Evolutionary conservation across 2,797 vertebrate species (phyloP).

Genomic region (Pantherophis alleghaniensis): DNA sequence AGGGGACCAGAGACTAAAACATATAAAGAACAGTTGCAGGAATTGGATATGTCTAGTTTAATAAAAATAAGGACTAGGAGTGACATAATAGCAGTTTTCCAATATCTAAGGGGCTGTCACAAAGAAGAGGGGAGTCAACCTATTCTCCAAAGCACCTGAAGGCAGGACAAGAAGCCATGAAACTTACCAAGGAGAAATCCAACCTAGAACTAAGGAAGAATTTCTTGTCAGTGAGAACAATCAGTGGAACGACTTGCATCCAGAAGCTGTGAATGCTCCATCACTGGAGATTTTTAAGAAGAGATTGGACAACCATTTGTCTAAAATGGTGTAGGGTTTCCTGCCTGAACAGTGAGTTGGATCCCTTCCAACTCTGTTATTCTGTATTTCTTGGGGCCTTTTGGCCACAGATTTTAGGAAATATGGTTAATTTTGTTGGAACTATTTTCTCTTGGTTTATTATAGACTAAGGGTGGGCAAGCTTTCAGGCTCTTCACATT

Average conservation of each 20-base stretch:
- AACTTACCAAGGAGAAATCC: not conserved
- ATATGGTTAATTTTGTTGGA: not conserved
- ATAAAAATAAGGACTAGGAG: not conserved
- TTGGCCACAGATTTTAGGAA: slow-evolving; percentile 11
- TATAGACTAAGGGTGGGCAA: not conserved
- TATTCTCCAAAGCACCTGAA: not conserved
- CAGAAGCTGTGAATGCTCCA: not conserved
- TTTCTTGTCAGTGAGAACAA: not conserved
- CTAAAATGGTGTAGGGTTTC: not conserved
- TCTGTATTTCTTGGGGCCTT: slow-evolving; percentile 30
- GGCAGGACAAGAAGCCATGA: not conserved
- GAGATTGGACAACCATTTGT: not conserved
- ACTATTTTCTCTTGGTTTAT: slow-evolving; percentile 1
- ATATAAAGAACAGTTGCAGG: not conserved
- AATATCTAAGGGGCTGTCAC: not conserved
- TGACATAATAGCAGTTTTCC: not conserved
- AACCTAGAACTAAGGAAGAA: not conserved
- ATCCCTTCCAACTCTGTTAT: not conserved
- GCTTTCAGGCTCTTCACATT: not conserved
- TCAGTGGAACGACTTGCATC: not conserved
- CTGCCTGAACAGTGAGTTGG: not conserved
- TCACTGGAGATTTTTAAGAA: not conserved
- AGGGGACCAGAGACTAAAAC: not conserved
- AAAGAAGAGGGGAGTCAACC: not conserved
- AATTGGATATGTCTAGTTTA: not conserved